Evolutionary conservation across 2,797 vertebrate species (phyloP).

Genomic region (Pangasius mekongensis): DNA sequence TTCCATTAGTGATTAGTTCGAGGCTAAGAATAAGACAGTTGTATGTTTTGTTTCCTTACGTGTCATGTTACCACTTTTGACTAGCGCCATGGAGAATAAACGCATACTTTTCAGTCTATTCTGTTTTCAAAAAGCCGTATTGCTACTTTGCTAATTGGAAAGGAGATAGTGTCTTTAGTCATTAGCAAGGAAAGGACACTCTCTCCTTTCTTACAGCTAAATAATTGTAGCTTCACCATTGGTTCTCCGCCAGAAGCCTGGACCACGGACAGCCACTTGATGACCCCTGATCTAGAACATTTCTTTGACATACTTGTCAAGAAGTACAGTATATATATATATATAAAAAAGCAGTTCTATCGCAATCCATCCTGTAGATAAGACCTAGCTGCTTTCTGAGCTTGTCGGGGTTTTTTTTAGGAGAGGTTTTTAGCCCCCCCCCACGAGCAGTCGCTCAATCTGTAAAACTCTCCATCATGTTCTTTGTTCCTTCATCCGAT

Average conservation of each 20-base stretch:
- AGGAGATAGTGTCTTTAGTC: neutral
- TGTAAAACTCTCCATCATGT: conserved; percentile 66
- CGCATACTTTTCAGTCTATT: neutral
- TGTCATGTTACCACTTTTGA: neutral
- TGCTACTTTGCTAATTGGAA: neutral
- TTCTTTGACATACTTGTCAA: neutral
- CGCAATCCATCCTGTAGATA: conserved; percentile 27
- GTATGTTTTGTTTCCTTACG: neutral
- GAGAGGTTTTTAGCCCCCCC: conserved; percentile 33
- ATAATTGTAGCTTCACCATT: neutral
- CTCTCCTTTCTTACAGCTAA: no score
- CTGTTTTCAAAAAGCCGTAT: neutral
- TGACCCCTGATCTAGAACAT: neutral
- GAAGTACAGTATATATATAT: no score
- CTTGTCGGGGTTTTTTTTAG: conserved; percentile 13
- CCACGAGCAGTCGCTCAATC: conserved; percentile 37
- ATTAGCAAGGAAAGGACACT: no score
- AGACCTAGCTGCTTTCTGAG: conserved; percentile 37
- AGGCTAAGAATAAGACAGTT: neutral
- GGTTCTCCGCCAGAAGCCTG: neutral
- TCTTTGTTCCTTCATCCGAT: conserved; percentile 79
- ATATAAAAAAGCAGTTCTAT: neutral
- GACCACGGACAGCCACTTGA: neutral
- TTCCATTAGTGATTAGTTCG: neutral
- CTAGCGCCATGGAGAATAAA: neutral